Evolutionary conservation across 1,140 invertebrate species (phyloP), one percentile per base, ranked within the genome.

Genomic region (Leptinotarsa lineolata): DNA sequence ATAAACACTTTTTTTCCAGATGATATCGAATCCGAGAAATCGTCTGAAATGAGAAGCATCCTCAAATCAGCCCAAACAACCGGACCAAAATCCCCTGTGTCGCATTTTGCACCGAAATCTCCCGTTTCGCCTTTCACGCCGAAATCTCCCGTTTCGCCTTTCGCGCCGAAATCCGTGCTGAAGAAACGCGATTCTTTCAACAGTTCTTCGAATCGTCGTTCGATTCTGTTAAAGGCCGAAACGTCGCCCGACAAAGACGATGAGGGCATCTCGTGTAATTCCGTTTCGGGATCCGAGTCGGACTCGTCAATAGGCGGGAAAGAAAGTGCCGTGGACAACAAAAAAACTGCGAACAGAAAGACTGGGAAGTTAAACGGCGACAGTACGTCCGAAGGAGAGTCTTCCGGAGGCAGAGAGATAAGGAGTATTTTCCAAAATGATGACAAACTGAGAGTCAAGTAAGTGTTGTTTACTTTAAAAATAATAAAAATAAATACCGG

Each of bases 381-480:
- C 78, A 71, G 84, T 79, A 30, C 86, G 0, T 88, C 86, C 67
- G 89, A 89, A 77, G 88, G 88, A 12, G 89, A 90, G 77, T 89
- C 87, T 78, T 89, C 88, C 60, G 89, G 88, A 44, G 89, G 89
- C 15, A 80, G 87, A 3, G 90, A 91, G 77, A 88, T 90, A 66
- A 85, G 86, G 11, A 86, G 86, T 60, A 90, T 90, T 74, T 89
- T 88, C 78, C 84, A 85, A 68, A 88, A 87, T 73, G 87, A 88
- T 60, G 81, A 86, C 68, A 83, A 83, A 72, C 59, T 70, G 24
- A 75, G 72, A 44, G 72, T 81, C 74, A 81, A 77, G 81, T 83
- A 75, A 81, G 79, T 80, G 48, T 54, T 54, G 13, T 54, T n/a
- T 39, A 39, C 30, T 39, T 39, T 39, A 39, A 39, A 39, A 30